phyloP scores from a whole-genome alignment of 2,888 invertebrate species.

The Mactromeris polynyma region DNA sequence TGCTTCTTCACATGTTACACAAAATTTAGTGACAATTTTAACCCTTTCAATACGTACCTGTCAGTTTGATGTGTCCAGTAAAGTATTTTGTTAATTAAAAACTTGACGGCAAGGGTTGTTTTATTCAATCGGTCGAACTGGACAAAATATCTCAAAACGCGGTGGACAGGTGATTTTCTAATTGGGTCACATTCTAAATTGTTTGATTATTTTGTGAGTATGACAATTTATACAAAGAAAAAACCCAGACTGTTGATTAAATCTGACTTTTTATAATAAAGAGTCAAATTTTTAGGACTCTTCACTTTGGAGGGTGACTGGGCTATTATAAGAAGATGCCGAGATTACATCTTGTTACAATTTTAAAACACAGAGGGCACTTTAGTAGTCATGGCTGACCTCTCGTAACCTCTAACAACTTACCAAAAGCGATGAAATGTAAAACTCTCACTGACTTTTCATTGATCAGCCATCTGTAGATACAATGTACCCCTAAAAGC shows the following conservation, averaged over 20 bases:
- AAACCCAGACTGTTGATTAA: background rate
- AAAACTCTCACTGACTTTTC: constrained; percentile 22
- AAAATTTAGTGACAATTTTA: too few relatives aligned
- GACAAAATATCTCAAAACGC: background rate
- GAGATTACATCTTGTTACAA: constrained; percentile 48
- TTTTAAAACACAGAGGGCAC: constrained; percentile 28
- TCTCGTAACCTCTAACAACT: constrained; percentile 46
- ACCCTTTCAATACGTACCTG: too few relatives aligned
- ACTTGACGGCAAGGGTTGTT: too few relatives aligned
- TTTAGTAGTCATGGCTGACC: constrained; percentile 42
- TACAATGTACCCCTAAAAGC: constrained; percentile 33
- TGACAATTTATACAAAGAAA: background rate
- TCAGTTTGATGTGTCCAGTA: too few relatives aligned
- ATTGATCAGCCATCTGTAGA: constrained; percentile 47
- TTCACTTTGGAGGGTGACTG: constrained; percentile 1
- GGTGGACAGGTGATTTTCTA: constrained; percentile 1
- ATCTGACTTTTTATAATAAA: background rate
- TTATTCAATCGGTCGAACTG: background rate
- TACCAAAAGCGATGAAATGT: constrained; percentile 14
- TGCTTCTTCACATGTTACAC: too few relatives aligned
- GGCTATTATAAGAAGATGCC: background rate
- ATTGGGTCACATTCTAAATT: background rate
- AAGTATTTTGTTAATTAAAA: too few relatives aligned
- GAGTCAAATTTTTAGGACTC: constrained; percentile 19
- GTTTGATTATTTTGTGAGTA: background rate